Evolutionary conservation across 2,797 vertebrate species (phyloP), one percentile per base, ranked within the genome.

Genomic region (Chelonia mydas): DNA sequence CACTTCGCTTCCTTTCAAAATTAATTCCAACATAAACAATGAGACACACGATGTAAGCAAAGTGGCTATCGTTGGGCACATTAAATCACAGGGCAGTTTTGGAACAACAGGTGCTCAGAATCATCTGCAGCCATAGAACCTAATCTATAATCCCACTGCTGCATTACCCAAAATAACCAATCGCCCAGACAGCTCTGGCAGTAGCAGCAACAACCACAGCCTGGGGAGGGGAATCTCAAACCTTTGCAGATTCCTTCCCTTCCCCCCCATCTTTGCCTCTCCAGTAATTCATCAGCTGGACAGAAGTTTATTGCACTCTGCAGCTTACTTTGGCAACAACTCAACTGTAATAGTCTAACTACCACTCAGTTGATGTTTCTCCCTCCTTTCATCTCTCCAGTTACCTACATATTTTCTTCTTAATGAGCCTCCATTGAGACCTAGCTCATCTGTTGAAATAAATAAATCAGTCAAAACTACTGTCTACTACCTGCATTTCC

Each of bases 271-370:
- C 33, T 54, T 76, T 84, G 61, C 61, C 25, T 88, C 84, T 80
- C 81, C 53, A 53, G n/a, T 90, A 23, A 57, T 5, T 80, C 90
- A 53, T 90, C 88, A 37, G 51, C 79, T 80, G n/a, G 80, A 79
- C 74, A n/a, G 61, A 90, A 81, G 61, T 87, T 78, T 45, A 37
- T 50, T 86, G 81, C 83, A 85, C 6, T 9, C 53, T 41, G 68
- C 90, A 74, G 83, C 37, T 25, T 89, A n/a, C 88, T 79, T 19
- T 57, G 86, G 89, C 91, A 78, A 74, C 80, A 81, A 54, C 5
- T 2, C 74, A 51, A 25, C 1, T 5, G 33, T 28, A 86, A 61
- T 86, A 65, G 33, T 1, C 84, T 81, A 33, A 90, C 76, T 61
- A 86, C 90, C 3, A 6, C 87, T 51, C 23, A 1, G 74, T 55